Base-by-base conservation (phyloP, 2,113 vertebrate species). In the Athene cunicularia region DNA sequence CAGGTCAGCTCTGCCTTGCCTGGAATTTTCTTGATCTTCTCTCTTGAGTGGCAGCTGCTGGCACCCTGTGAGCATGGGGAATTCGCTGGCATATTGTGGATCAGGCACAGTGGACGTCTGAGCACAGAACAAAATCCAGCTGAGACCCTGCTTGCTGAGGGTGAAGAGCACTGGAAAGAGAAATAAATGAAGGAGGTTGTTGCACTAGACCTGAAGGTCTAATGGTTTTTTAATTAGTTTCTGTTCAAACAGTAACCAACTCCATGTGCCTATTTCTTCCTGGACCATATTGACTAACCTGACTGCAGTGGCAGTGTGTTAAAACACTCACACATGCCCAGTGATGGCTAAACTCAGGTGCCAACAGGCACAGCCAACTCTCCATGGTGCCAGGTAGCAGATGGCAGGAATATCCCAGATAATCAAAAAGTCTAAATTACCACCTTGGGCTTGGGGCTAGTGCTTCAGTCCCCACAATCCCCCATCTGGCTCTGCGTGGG, bases 1-100 rank as follows among this genome's bases (percentile, higher is more conserved):
- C 64, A 75, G 43, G 53, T 93, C 2, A 0, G 4, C 35, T 94
- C 72, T 94, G 68, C 47, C 63, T 93, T 93, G 86, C 27, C 33
- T 80, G 86, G 95, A 92, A 96, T 94, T 97, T 97, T 96, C 88
- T 89, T 95, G 75, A 92, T 95, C 86, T 86, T 86, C 72, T 55
- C 8, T 72, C 56, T 85, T 95, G 90, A 95, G 56, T 97, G 94
- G 59, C 88, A 93, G 63, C 56, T 96, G 72, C 79, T 96, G 90
- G 75, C 76, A 84, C 35, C 30, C n/a, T 39, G 52, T 0, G 5
- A 81, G 43, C 4, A 14, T 1, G 0, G 18, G 73, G 60, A 95
- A 91, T 94, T 84, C 4, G 1, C 63, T 95, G 91, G 41, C 56
- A 28, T 72, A 87, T 52, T 63, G 37, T 91, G 52, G n/a, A 26